phyloP scores from a whole-genome alignment of 2,888 invertebrate genomes.

The Hydrotaea diabolus region DNA sequence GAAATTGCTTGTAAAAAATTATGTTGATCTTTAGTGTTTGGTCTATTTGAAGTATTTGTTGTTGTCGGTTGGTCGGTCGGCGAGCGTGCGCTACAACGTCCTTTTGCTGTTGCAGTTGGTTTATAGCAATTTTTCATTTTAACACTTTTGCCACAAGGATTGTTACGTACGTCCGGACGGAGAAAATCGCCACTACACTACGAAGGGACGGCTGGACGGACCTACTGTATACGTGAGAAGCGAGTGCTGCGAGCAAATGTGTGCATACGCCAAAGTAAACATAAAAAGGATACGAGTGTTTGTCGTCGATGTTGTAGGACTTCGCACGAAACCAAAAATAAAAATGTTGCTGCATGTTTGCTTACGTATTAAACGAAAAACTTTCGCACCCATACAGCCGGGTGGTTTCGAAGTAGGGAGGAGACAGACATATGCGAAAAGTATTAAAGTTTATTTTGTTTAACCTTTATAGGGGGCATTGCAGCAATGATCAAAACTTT shows the following conservation, averaged over 20 bases:
- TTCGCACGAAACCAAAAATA: too few relatives aligned
- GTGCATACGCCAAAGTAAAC: conserved; percentile 39
- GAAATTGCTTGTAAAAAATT: conserved; percentile 61
- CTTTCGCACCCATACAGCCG: neutral
- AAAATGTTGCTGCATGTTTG: conserved; percentile 14
- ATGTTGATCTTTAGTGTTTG: conserved; percentile 50
- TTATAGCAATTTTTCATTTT: conserved; percentile 57
- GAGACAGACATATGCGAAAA: neutral
- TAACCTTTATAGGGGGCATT: neutral
- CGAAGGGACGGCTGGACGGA: neutral
- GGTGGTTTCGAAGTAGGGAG: neutral
- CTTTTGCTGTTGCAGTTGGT: conserved; percentile 10
- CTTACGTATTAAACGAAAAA: conserved; percentile 22
- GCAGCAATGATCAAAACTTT: too few relatives aligned
- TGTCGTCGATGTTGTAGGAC: neutral
- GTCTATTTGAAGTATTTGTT: conserved; percentile 20
- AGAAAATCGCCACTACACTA: neutral
- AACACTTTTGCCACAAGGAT: conserved; percentile 51
- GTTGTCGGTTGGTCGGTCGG: conserved; percentile 11
- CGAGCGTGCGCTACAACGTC: neutral
- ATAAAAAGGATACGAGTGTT: conserved; percentile 4
- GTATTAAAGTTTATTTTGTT: neutral
- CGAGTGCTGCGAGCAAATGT: neutral
- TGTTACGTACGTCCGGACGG: neutral
- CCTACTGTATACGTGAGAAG: neutral